Conservation (phyloP, 2,888 invertebrate genomes). For the Penaeus monodon region DNA sequence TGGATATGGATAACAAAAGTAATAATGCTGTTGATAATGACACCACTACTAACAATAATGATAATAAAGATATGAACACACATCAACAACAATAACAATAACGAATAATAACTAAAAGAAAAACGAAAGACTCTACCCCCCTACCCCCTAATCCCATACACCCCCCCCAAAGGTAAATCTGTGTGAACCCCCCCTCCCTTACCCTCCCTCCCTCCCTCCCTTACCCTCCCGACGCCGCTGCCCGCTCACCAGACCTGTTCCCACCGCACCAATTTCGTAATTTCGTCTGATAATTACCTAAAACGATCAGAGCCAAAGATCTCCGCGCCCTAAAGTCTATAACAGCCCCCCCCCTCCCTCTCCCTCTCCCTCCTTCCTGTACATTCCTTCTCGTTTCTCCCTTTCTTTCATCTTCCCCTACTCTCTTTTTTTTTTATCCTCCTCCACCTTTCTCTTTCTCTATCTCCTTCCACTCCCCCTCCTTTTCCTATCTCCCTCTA, state of each 20-base stretch:
- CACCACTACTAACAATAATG: too few relatives aligned
- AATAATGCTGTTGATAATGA: not conserved
- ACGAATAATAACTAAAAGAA: not conserved
- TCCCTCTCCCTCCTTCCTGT: not conserved
- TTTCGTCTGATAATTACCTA: too few relatives aligned
- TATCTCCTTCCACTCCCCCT: not conserved
- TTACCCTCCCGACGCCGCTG: not conserved
- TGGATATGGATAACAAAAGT: not conserved
- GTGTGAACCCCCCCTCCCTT: not conserved
- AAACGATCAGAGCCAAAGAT: too few relatives aligned
- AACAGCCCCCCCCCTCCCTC: not conserved
- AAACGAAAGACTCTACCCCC: not conserved
- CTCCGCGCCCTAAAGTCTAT: too few relatives aligned
- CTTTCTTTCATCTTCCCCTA: not conserved
- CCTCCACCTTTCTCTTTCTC: not conserved
- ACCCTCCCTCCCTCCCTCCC: not conserved
- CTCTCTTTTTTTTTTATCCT: not conserved
- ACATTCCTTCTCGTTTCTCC: too few relatives aligned
- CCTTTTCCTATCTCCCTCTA: not conserved
- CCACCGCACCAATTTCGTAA: not conserved
- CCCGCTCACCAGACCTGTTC: not conserved
- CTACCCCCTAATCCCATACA: not conserved
- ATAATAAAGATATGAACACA: too few relatives aligned
- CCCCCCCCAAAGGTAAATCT: not conserved
- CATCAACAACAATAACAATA: not conserved